Base-by-base conservation (phyloP, 2,113 vertebrate genomes). In the Lepus americanus region DNA sequence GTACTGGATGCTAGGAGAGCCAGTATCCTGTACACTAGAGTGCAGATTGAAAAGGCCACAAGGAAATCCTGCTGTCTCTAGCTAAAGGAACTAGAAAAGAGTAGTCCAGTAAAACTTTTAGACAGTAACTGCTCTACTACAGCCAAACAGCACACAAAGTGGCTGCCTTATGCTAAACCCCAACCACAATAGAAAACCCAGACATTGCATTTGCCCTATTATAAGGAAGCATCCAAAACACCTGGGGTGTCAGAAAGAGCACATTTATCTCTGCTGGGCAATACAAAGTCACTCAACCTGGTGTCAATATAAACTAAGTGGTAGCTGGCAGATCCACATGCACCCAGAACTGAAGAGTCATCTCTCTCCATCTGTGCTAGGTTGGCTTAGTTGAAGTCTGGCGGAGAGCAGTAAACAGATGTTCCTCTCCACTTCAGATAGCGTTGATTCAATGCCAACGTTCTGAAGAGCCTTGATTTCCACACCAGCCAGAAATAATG, bases 91-190 rank as follows among this genome's bases (percentile, higher is more conserved):
- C 25, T 78, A 29, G 20, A 66, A n/a, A 91, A 84, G 1, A 13
- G 36, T 9, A 84, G 2, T 80, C 6, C 0, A 6, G 16, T 14
- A 74, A 74, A 77, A 64, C 14, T 51, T 88, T 61, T 39, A 33
- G 4, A 89, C 9, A 85, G 33, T 66, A 81, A n/a, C 33, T 74
- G 31, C 8, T 36, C 5, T 63, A 63, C 44, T 36, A 29, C 3
- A 82, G 27, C 5, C 25, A 53, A 53, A 61, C 10, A 81, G 4
- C 8, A 20, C 20, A 78, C 27, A 61, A 59, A 92, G 69, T 12
- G 1, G 3, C 9, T 36, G 22, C 3, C 25, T 13, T 29, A 29
- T 0, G 44, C 9, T 1, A 17, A 4, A 44, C 14, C 4, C 59
- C 39, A 36, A 61, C 16, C 44, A 29, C 0, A 53, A 0, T 29